Evolutionary conservation across 2,113 vertebrate genomes (phyloP).

Genomic region (Pomatostomus ruficeps): DNA sequence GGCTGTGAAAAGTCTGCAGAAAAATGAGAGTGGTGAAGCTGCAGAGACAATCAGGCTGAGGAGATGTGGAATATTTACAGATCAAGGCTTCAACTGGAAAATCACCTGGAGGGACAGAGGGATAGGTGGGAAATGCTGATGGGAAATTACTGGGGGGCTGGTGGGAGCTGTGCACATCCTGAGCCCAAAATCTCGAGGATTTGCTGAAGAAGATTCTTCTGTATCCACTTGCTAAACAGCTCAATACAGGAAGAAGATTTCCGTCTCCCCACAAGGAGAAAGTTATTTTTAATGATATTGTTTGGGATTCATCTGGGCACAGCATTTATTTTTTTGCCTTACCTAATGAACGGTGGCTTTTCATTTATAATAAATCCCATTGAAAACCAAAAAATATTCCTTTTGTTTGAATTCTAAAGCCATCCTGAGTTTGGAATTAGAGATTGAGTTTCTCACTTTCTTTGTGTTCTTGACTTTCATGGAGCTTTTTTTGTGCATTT

Average conservation of each 20-base stretch:
- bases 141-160: neutral
- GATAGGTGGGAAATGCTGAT: neutral
- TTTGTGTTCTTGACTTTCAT: neutral
- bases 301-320: neutral
- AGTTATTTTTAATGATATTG: neutral
- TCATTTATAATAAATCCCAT: neutral
- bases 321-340: neutral
- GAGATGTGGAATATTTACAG: neutral
- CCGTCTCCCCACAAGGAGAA: accelerated
- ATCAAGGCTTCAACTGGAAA: neutral
- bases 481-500: no score
- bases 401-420: neutral
- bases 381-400: neutral
- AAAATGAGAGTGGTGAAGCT: neutral
- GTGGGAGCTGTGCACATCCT: neutral
- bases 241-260: neutral
- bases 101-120: neutral
- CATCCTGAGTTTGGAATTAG: neutral
- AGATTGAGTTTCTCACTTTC: neutral
- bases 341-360: neutral
- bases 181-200: neutral
- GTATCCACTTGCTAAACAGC: neutral
- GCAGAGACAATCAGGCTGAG: neutral
- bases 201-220: neutral
- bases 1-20: neutral